A percentile compares a stretch with the other conserved stretches of the same genome.
Conservation (phyloP, 2,113 vertebrate genomes). For the Cyanistes caeruleus region DNA sequence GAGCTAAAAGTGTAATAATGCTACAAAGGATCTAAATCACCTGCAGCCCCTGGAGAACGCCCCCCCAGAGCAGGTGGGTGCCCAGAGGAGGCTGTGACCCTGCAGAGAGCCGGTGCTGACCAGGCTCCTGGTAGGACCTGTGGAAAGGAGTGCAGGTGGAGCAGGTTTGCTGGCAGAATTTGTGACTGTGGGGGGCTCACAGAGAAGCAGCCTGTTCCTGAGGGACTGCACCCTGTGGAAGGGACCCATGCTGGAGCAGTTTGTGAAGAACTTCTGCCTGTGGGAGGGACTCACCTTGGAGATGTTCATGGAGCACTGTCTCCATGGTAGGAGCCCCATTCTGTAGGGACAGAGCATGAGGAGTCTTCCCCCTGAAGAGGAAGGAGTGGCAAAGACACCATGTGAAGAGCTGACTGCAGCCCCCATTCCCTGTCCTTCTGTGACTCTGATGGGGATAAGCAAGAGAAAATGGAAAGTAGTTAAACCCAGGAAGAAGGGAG, state of each 20-base stretch:
- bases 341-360: background rate
- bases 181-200: too few species aligned
- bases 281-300: background rate
- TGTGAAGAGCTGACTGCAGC: background rate
- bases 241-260: background rate
- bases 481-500: background rate
- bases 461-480: background rate
- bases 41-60: background rate
- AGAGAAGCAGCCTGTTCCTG: background rate
- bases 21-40: background rate
- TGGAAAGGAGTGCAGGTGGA: rapidly evolving
- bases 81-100: background rate
- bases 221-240: background rate
- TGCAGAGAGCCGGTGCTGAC: background rate
- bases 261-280: background rate
- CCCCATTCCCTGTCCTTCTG: background rate
- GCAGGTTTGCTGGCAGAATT: background rate
- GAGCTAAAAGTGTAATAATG: background rate
- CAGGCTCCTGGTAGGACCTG: background rate
- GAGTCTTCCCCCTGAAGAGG: background rate
- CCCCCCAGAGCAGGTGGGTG: background rate
- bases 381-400: background rate
- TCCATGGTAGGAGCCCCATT: background rate
- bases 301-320: background rate
- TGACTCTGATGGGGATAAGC: background rate